Conservation (phyloP, 2,797 vertebrate genomes). For the Melopsittacus undulatus region DNA sequence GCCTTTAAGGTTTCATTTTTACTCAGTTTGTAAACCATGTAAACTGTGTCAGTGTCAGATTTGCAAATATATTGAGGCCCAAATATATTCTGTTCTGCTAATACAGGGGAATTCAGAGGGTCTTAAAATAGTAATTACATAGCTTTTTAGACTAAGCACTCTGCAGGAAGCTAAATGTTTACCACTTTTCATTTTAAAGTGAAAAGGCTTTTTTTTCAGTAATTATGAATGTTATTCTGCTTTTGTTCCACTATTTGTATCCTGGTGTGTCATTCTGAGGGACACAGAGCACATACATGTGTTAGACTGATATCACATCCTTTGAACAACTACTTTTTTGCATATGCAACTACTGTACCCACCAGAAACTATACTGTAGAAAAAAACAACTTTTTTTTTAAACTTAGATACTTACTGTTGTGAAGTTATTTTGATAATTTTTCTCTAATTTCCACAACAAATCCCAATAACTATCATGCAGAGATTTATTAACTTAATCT, state of each 20-base stretch:
- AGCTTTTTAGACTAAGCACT: neutral
- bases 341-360: too few species aligned
- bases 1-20: neutral
- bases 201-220: neutral
- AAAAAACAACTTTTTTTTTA: neutral
- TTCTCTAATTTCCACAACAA: neutral
- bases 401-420: neutral
- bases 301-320: too few species aligned
- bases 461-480: neutral
- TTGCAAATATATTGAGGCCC: neutral
- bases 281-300: too few species aligned
- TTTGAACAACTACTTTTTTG: too few species aligned
- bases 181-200: fast-evolving
- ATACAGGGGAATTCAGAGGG: neutral
- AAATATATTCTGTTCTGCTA: neutral
- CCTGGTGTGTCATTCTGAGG: neutral
- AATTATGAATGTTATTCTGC: neutral
- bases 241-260: neutral
- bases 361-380: too few species aligned
- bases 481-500: neutral
- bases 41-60: neutral
- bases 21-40: fast-evolving
- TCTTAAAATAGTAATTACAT: neutral
- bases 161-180: neutral
- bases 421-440: neutral